Evolutionary conservation across 2,888 invertebrate species (phyloP).

Genomic region (Drosophila cognata): DNA sequence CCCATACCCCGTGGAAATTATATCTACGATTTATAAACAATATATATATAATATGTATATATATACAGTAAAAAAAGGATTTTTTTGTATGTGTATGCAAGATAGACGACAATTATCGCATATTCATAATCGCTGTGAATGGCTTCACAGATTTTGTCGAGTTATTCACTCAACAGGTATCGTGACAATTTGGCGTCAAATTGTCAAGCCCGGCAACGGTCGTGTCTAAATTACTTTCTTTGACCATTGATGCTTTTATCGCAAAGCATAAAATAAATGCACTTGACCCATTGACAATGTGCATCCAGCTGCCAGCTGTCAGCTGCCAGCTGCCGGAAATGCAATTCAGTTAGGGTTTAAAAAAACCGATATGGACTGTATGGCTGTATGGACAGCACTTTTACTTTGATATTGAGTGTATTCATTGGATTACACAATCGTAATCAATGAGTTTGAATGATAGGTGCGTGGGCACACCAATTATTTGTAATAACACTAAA

Average conservation of each 20-base stretch:
- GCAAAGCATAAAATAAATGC: background rate
- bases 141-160: background rate
- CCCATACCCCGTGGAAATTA: background rate
- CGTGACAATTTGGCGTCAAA: conserved; percentile 11
- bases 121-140: conserved; percentile 23
- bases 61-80: background rate
- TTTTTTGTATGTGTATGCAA: background rate
- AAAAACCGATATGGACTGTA: conserved; percentile 28
- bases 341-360: conserved; percentile 13
- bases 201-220: background rate
- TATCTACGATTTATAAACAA: background rate
- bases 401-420: conserved; percentile 40
- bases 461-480: conserved; percentile 43
- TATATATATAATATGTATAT: too few relatives aligned
- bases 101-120: conserved; percentile 24
- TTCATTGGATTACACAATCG: conserved; percentile 40
- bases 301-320: background rate
- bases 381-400: conserved; percentile 44
- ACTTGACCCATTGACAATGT: conserved; percentile 6
- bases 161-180: background rate
- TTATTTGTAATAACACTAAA: conserved; percentile 19
- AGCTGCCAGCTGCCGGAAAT: conserved; percentile 32
- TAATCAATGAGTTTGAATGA: conserved; percentile 55
- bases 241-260: conserved; percentile 1
- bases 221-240: conserved; percentile 41